phyloP scores from a whole-genome alignment of 2,888 invertebrate species.

The Pseudanteris insignis region DNA sequence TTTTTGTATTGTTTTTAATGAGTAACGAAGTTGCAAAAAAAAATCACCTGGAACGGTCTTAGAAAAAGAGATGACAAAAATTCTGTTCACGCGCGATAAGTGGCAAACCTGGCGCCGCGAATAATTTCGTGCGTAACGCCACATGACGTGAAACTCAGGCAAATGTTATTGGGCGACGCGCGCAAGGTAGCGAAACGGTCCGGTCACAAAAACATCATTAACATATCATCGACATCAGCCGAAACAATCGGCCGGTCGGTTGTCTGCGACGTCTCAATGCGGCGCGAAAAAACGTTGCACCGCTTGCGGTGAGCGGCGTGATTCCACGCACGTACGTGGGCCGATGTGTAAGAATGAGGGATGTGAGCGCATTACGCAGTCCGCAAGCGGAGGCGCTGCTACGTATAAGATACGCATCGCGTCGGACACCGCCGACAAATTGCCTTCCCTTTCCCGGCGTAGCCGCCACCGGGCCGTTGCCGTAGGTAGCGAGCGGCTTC shows the following conservation, averaged over 20 bases:
- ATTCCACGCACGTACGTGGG: slow-evolving; percentile 39
- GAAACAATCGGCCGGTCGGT: slow-evolving; percentile 19
- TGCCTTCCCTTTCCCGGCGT: slow-evolving; percentile 50
- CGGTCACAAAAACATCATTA: slow-evolving; percentile 20
- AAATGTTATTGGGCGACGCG: no score
- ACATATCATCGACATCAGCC: slow-evolving; percentile 26
- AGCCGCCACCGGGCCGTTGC: slow-evolving; percentile 44
- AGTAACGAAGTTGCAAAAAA: no score
- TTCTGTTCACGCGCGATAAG: no score
- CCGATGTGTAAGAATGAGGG: slow-evolving; percentile 54
- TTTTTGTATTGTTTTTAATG: no score
- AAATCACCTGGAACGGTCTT: no score
- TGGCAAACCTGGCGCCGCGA: no score
- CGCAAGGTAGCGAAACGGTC: neutral
- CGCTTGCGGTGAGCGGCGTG: slow-evolving; percentile 21
- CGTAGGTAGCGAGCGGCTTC: slow-evolving; percentile 48
- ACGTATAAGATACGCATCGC: slow-evolving; percentile 57
- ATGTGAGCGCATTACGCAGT: slow-evolving; percentile 56
- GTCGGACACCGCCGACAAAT: slow-evolving; percentile 58
- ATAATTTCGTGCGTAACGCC: no score
- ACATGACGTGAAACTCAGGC: no score
- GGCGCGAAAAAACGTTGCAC: slow-evolving; percentile 25
- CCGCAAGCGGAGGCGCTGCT: slow-evolving; percentile 56
- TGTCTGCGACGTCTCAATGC: slow-evolving; percentile 25
- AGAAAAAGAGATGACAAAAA: no score